Evolutionary conservation across 2,113 vertebrate genomes (phyloP).

Genomic region (Opisthocomus hoazin): DNA sequence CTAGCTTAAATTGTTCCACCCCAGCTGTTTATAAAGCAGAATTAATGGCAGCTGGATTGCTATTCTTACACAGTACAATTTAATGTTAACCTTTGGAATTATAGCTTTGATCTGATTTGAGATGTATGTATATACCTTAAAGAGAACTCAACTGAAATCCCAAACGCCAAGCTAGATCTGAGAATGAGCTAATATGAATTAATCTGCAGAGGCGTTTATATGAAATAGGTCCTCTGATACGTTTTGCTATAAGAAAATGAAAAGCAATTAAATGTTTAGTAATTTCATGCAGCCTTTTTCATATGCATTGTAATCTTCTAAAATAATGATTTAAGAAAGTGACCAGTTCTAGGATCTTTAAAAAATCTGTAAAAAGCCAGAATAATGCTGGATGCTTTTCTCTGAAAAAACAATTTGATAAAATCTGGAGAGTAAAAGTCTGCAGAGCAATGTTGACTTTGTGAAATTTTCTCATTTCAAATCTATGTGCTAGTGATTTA

Average conservation of each 20-base stretch:
- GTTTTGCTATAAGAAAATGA: neutral
- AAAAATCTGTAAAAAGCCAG: neutral
- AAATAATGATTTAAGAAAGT: neutral
- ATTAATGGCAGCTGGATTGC: slow-evolving; percentile 30
- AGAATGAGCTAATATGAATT: neutral
- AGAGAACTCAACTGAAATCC: neutral
- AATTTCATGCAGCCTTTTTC: neutral
- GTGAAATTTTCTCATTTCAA: neutral
- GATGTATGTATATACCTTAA: neutral
- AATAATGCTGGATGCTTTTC: neutral
- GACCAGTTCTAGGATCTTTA: neutral
- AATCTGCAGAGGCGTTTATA: neutral
- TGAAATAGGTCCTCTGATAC: neutral
- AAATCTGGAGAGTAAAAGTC: neutral
- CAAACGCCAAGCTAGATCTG: neutral
- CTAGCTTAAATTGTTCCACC: slow-evolving; percentile 14
- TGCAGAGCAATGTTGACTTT: neutral
- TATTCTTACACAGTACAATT: neutral
- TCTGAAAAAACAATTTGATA: neutral
- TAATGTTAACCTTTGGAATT: neutral
- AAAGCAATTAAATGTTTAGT: neutral
- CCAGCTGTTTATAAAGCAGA: slow-evolving; percentile 37
- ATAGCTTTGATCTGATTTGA: neutral
- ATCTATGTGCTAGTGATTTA: neutral
- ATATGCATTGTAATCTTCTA: neutral